Base-by-base conservation (phyloP, 2,113 vertebrate species). In the Heloderma charlesbogerti region DNA sequence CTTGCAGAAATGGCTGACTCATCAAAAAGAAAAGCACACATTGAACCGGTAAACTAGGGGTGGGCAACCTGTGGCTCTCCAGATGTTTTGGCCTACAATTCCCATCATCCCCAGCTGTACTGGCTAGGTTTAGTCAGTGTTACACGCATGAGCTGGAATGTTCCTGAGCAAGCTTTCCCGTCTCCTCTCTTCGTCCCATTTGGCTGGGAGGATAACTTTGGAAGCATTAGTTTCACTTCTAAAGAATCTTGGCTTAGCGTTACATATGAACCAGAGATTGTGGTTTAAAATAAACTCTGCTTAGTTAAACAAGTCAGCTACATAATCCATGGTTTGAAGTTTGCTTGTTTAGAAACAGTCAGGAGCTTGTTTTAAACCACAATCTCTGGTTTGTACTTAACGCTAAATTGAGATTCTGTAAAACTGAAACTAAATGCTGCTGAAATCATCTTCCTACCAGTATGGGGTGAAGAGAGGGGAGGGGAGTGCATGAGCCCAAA, bases 11-110 rank as follows among this genome's bases (percentile, higher is more conserved):
- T 74, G 79, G 13, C 40, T 12, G 87, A 9, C 13, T 15, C 91
- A 90, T 12, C 71, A 92, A 18, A 72, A 77, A 88, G 34, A 89
- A 93, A 90, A 16, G 48, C 45, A 27, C 15, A 90, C 4, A 80
- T 1, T 37, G 54, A 34, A 4, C 20, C 40, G 37, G 37, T 77
- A 8, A 60, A 60, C 57, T 60, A 12, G 57, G 57, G 16, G 12
- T 60, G 57, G 57, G 16, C 16, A 12, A 60, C 57, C 15, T 15
- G 12, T 60, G 57, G 48, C 48, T 7, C 48, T 48, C 7, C 48
- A 48, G 48, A 48, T 48, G 48, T 48, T 48, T 48, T 48, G 48
- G 16, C 57, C 57, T 60, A 60, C 2, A 60, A 60, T 13, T 15
- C 57, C 16, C 57, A 60, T 60, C 10, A 60, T 60, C 57, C 57